These are phyloP conservation scores for Nematostella vectensis DNA, from an alignment of 92 coral and sea anemone genomes.

Conservation along the genomic window DNA sequence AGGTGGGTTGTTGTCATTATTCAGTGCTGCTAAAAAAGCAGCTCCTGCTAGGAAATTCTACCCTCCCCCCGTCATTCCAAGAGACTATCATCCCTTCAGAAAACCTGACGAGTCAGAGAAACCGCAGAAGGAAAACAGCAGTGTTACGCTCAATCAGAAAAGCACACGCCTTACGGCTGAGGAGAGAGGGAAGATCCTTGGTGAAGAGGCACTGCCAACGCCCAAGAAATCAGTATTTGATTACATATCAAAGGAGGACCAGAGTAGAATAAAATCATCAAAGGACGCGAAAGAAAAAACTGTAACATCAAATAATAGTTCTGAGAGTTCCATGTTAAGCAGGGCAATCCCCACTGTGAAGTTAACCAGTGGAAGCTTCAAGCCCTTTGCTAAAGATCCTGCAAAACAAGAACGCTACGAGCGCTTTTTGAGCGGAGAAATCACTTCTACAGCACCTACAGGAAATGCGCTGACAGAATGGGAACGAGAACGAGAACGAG, in stretches of 20 bases:
- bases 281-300: slow-evolving; percentile 11
- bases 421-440: slow-evolving; percentile 37
- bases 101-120: slow-evolving; percentile 19
- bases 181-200: slow-evolving; percentile 68
- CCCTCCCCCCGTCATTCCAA: slow-evolving; percentile 81
- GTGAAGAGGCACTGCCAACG: slow-evolving; percentile 56
- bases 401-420: slow-evolving; percentile 89
- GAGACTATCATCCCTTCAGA: slow-evolving; percentile 57
- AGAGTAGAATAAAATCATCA: slow-evolving; percentile 42
- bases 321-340: neutral
- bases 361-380: slow-evolving; percentile 36
- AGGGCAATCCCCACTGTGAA: slow-evolving; percentile 6
- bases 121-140: neutral
- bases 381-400: slow-evolving; percentile 81
- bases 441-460: neutral
- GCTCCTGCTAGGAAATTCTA: slow-evolving; percentile 57
- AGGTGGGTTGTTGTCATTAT: slow-evolving; percentile 87
- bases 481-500: slow-evolving; percentile 94
- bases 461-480: slow-evolving; percentile 65
- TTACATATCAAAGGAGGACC: slow-evolving; percentile 57
- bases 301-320: neutral
- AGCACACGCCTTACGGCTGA: slow-evolving; percentile 45
- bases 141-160: neutral
- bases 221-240: slow-evolving; percentile 88
- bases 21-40: slow-evolving; percentile 50